Conservation (phyloP, 2,888 invertebrate species). For the Polyommatus icarus region DNA sequence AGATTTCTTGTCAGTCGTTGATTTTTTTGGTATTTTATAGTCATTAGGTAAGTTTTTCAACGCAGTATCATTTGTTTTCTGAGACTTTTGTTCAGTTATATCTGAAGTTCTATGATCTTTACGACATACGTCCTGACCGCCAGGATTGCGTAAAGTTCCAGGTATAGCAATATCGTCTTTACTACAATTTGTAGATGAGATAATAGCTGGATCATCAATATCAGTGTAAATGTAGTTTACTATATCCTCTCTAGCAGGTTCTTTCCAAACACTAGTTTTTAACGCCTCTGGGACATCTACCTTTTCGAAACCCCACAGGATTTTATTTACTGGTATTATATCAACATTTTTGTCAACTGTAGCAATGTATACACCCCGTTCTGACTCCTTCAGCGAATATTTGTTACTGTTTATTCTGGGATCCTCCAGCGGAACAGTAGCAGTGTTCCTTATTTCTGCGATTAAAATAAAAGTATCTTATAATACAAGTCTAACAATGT, state of each 20-base stretch:
- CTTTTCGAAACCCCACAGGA: slow-evolving; percentile 49
- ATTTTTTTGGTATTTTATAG: slow-evolving; percentile 46
- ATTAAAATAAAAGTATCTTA: slow-evolving; percentile 43
- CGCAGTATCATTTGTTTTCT: background rate
- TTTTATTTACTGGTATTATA: slow-evolving; percentile 51
- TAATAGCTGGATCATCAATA: slow-evolving; percentile 47
- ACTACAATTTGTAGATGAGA: background rate
- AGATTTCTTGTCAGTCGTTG: background rate
- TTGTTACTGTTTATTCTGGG: slow-evolving; percentile 59
- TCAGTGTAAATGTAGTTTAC: slow-evolving; percentile 52
- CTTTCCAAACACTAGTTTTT: slow-evolving; percentile 40
- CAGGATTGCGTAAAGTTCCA: background rate
- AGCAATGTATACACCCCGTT: slow-evolving; percentile 49
- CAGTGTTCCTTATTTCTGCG: slow-evolving; percentile 61
- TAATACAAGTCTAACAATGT: background rate
- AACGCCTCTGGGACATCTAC: slow-evolving; percentile 54
- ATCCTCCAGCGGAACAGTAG: slow-evolving; percentile 55
- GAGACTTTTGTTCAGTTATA: slow-evolving; percentile 6
- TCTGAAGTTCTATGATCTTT: background rate
- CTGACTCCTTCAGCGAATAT: slow-evolving; percentile 51
- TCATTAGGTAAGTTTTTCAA: slow-evolving; percentile 22
- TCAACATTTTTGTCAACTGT: slow-evolving; percentile 50
- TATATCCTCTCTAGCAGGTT: slow-evolving; percentile 43
- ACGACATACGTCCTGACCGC: background rate
- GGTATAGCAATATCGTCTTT: background rate